Evolutionary conservation across 2,888 invertebrate genomes (phyloP).

Genomic region (Pachydiplax longipennis): DNA sequence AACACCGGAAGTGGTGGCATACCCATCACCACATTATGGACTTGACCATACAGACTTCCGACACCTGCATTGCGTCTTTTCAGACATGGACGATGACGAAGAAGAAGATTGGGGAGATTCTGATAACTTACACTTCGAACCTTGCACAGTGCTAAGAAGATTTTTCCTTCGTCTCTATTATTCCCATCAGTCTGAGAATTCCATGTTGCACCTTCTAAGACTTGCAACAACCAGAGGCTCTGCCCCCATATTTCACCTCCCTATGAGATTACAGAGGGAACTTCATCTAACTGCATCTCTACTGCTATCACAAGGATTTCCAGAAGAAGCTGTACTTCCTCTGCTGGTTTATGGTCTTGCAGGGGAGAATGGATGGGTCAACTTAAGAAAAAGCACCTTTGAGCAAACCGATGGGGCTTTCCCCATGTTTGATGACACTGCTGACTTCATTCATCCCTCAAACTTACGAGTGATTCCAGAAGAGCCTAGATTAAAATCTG

Average conservation of each 20-base stretch:
- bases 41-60: slow-evolving; percentile 53
- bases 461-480: slow-evolving; percentile 53
- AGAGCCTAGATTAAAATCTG: slow-evolving; percentile 50
- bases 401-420: slow-evolving; percentile 44
- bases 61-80: slow-evolving; percentile 53
- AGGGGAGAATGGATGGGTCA: slow-evolving; percentile 52
- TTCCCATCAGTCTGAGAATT: slow-evolving; percentile 45
- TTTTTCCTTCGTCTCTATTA: slow-evolving; percentile 53
- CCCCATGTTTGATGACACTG: slow-evolving; percentile 45
- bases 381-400: slow-evolving; percentile 51
- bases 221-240: slow-evolving; percentile 8
- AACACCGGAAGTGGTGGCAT: background rate
- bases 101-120: background rate
- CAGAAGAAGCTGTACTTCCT: slow-evolving; percentile 54
- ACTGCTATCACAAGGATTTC: slow-evolving; percentile 54
- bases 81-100: background rate
- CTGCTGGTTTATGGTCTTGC: slow-evolving; percentile 53
- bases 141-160: slow-evolving; percentile 52
- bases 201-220: background rate
- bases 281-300: slow-evolving; percentile 54
- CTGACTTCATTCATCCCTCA: slow-evolving; percentile 52
- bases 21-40: slow-evolving; percentile 46
- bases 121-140: slow-evolving; percentile 48
- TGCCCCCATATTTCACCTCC: slow-evolving; percentile 45
- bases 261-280: slow-evolving; percentile 52